Evolutionary conservation across 2,888 invertebrate species (phyloP).

Genomic region (Taphrorychus bicolor): DNA sequence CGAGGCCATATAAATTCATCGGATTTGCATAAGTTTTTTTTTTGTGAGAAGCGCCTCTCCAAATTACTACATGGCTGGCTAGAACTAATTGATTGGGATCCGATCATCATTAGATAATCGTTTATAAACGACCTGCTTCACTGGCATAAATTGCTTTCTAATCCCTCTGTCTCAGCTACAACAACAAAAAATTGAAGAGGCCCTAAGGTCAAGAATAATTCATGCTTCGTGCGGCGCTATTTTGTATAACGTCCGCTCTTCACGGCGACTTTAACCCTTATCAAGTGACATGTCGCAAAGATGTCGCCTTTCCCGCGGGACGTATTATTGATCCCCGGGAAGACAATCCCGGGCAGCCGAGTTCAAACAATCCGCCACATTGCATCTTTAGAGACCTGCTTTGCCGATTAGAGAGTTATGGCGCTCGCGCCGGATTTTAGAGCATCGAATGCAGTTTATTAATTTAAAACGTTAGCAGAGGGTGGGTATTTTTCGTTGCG

Average conservation of each 20-base stretch:
- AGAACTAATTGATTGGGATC: no score
- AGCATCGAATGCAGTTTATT: neutral
- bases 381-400: conserved; percentile 31
- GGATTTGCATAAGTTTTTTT: neutral
- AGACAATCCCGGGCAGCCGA: conserved; percentile 44
- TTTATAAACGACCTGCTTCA: neutral
- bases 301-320: conserved; percentile 52
- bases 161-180: no score
- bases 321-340: conserved; percentile 51
- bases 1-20: neutral
- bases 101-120: no score
- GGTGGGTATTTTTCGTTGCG: no score
- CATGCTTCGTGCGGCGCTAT: conserved; percentile 31
- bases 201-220: no score
- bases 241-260: conserved; percentile 34
- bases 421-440: neutral
- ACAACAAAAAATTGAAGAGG: no score
- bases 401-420: conserved; percentile 20
- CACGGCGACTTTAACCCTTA: conserved; percentile 61
- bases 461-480: neutral
- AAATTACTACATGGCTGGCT: no score
- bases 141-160: neutral
- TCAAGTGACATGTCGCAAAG: conserved; percentile 57
- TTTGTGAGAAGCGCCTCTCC: neutral
- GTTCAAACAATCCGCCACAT: conserved; percentile 43